Evolutionary conservation across 1,140 invertebrate species (phyloP).

Genomic region (Amphibalanus amphitrite): DNA sequence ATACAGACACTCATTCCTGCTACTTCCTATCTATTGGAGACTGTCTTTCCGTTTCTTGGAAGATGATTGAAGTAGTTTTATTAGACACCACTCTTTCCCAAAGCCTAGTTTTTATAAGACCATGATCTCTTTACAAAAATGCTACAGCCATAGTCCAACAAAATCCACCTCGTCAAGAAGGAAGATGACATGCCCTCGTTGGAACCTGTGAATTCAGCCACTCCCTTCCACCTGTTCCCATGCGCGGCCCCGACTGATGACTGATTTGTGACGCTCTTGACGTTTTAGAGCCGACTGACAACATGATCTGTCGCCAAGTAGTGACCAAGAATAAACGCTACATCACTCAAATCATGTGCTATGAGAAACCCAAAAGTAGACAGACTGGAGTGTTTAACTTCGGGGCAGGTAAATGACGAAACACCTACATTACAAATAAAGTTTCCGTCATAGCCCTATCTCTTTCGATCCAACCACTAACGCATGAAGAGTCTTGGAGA

Average conservation of each 20-base stretch:
- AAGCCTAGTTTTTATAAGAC: no score
- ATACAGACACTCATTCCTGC: no score
- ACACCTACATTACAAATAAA: neutral
- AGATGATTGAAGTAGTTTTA: no score
- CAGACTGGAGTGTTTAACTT: neutral
- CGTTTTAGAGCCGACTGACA: constrained; percentile 17
- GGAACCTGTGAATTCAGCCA: no score
- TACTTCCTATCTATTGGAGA: no score
- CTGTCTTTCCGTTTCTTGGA: no score
- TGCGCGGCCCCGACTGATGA: neutral
- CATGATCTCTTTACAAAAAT: no score
- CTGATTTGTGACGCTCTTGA: constrained; percentile 5
- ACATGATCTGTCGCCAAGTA: constrained; percentile 21
- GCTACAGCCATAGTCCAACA: no score
- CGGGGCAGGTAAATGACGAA: neutral
- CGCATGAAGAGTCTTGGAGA: neutral
- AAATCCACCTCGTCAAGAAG: no score
- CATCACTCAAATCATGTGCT: constrained; percentile 23
- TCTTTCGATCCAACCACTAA: neutral
- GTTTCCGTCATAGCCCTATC: neutral
- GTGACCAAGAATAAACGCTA: constrained; percentile 20
- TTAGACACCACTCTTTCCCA: no score
- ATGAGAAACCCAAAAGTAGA: constrained; percentile 19
- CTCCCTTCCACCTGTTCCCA: no score
- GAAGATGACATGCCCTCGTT: no score